Evolutionary conservation across 2,888 invertebrate species (phyloP).

Genomic region (Amaurobius ferox): DNA sequence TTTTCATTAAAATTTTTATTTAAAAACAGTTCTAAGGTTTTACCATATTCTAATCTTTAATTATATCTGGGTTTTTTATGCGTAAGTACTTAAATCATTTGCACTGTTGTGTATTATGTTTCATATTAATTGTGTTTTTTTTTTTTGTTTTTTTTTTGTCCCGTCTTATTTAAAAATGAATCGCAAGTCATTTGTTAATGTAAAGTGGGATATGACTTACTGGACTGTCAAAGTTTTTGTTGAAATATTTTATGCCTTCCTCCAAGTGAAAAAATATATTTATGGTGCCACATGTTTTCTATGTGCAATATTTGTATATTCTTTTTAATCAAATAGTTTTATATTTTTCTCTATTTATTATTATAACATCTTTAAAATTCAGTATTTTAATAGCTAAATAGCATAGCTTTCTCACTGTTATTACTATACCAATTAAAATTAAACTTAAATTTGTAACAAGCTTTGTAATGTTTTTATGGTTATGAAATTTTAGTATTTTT

Average conservation of each 20-base stretch:
- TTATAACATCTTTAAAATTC: not conserved
- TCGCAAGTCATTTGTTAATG: not conserved
- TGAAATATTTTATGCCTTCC: not conserved
- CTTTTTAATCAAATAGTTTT: not conserved
- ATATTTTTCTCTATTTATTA: not conserved
- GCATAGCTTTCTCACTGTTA: too few relatives aligned
- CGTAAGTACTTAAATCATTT: slow-evolving; percentile 7
- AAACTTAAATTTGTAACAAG: not conserved
- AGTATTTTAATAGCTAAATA: too few relatives aligned
- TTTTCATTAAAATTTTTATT: not conserved
- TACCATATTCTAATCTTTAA: too few relatives aligned
- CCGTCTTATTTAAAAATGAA: not conserved
- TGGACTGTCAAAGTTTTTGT: slow-evolving; percentile 7
- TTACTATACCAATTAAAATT: not conserved
- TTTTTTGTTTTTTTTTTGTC: not conserved
- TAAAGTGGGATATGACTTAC: slow-evolving; percentile 29
- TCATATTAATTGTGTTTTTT: not conserved
- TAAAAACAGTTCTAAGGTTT: too few relatives aligned
- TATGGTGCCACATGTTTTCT: not conserved
- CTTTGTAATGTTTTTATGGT: not conserved
- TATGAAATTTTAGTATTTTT: not conserved
- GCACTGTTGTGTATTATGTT: not conserved
- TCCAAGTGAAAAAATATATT: not conserved
- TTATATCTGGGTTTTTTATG: not conserved
- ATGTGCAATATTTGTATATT: not conserved